Evolutionary conservation across 2,113 vertebrate genomes (phyloP), one percentile per base, ranked within the genome.

Genomic region (Pterocles burchelli): DNA sequence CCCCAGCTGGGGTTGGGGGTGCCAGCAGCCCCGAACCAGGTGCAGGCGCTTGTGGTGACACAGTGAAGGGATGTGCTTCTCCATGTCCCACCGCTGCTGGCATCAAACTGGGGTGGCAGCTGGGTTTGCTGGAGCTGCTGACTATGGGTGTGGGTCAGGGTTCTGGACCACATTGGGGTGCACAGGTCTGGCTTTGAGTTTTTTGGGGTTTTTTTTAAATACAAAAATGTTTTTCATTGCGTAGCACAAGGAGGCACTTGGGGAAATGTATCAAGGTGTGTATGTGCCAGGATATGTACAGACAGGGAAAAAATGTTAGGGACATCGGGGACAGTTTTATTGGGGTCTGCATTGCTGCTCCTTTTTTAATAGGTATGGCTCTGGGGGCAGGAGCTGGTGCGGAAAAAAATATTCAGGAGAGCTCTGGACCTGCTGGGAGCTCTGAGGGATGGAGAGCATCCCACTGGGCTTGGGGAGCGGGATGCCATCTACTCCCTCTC

Each of bases 321-420:
- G 36, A 6, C 38, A 1, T 3, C 34, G 57, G 38, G 72, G 16
- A 10, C n/a, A 16, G 38, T 20, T 54, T 61, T 58, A 2, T 15
- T 22, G 21, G 15, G 38, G 3, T 58, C 46, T 85, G 31, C 66
- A 63, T 34, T 61, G 52, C 36, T 6, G 4, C 38, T 73, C 54
- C 2, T 14, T 17, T 51, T 25, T 38, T 31, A 20, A 9, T 20
- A 34, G 4, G 13, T 43, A 3, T 0, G 0, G 19, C 49, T 63
- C 45, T 55, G 49, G 41, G 48, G 10, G 8, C 28, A 51, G 18
- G n/a, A n/a, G 77, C 6, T 0, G 0, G 7, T 5, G 13, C 1
- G 3, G 76, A 72, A 59, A 22, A 18, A 57, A 88, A 26, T 38
- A 3, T 4, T 45, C 20, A 0, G 66, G 72, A 80, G 76, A 73